Evolutionary conservation across 1,140 invertebrate species (phyloP), one percentile per base, ranked within the genome.

Genomic region (Drosophila nigrodunni): DNA sequence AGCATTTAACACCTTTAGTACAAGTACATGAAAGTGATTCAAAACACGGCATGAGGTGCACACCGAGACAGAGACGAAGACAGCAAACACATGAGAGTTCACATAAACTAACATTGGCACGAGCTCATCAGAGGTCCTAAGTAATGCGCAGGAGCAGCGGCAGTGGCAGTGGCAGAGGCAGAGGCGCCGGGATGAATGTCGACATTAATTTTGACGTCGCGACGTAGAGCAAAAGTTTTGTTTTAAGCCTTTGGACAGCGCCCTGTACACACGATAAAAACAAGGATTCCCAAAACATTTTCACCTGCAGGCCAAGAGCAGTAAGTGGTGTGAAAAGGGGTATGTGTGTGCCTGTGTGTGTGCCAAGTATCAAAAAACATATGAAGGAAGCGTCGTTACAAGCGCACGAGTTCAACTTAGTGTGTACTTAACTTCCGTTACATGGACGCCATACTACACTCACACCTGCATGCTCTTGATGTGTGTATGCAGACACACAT

Each of bases 401-500:
- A 88, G 85, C 85, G 80, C 85, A 88, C 80, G 85, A 90, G 86
- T 80, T 88, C 86, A 88, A 88, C 86, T 88, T 89, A 88, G 85
- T 88, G 86, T 88, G 85, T 90, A 88, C 85, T 88, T 88, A 89
- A 88, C 85, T 90, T 88, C 86, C 85, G 85, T 85, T 88, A 89
- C 83, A 88, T 89, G 83, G 85, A 78, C 74, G 67, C 60, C 54
- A 65, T 44, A 30, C 44, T 52, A 34, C 43, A 55, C 41, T 46
- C 13, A 37, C 61, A 39, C 66, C 21, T 58, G 30, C 58, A 67
- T 11, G n/a, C 41, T 43, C 41, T 43, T n/a, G 41, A 13, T 43
- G 41, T 43, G 41, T 43, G 41, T 50, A 74, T 54, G 43, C 52
- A 46, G 18, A 58, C 50, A 46, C 37, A 47, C 47, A 15, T 37